phyloP scores from a whole-genome alignment of 2,797 vertebrate genomes.

The Characodon lateralis region DNA sequence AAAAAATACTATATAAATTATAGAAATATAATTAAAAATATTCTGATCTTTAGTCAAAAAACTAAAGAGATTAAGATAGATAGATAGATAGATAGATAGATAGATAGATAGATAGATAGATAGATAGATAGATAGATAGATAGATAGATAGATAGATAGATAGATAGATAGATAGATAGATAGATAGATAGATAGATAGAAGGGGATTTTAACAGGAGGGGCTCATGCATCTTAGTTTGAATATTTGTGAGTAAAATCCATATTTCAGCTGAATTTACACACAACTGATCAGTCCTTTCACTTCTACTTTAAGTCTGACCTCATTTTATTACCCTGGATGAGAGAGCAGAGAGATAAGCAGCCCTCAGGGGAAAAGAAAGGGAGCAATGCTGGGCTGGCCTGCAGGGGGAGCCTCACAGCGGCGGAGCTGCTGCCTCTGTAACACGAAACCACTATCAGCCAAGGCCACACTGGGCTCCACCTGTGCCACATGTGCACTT shows the following conservation, averaged over 20 bases:
- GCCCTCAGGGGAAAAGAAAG: fast-evolving
- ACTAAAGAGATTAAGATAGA: too few relatives aligned
- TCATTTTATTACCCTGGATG: constrained; percentile 4
- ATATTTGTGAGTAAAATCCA: constrained; percentile 3
- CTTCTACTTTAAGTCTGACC: not conserved
- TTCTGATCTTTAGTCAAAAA: too few relatives aligned
- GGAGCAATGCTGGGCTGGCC: not conserved
- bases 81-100: too few relatives aligned
- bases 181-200: not conserved
- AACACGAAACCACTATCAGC: constrained; percentile 59
- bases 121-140: too few relatives aligned
- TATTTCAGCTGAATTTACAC: constrained; percentile 17
- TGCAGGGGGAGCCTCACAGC: constrained; percentile 42
- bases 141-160: too few relatives aligned
- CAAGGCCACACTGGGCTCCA: constrained; percentile 57
- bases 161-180: too few relatives aligned
- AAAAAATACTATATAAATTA: not conserved
- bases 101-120: too few relatives aligned
- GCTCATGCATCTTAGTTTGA: not conserved
- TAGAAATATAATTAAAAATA: not conserved
- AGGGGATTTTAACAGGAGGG: not conserved
- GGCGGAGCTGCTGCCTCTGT: constrained; percentile 33
- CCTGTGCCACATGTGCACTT: constrained; percentile 37
- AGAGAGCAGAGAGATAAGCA: constrained; percentile 1
- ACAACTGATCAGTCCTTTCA: constrained; percentile 5